Conservation (phyloP, 2,888 invertebrate species). For the Drosophila borborema region DNA sequence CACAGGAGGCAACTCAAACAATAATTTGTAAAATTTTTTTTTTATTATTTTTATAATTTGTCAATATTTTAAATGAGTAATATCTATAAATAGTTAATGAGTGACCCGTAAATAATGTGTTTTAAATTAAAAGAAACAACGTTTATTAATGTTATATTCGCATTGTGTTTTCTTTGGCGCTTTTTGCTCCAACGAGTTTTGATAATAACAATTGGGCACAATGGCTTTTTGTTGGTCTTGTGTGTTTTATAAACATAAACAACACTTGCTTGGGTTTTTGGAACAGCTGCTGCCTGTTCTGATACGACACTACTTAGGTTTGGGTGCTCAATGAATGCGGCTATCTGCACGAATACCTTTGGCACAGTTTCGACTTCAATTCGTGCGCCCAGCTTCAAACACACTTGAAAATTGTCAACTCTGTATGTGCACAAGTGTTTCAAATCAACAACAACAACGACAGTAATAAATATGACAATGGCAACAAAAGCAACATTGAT, state of each 20-base stretch:
- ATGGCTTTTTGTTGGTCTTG: slow-evolving; percentile 19
- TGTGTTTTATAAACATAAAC: slow-evolving; percentile 40
- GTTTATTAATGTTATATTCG: not conserved
- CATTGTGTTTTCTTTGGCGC: slow-evolving; percentile 11
- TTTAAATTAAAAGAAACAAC: not conserved
- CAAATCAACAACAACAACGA: slow-evolving; percentile 21
- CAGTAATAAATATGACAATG: slow-evolving; percentile 37
- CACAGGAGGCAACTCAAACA: slow-evolving; percentile 90
- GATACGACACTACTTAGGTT: slow-evolving; percentile 16
- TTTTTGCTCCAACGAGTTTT: slow-evolving; percentile 10
- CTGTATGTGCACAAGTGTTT: slow-evolving; percentile 68
- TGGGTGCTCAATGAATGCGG: slow-evolving; percentile 24
- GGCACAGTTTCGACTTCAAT: slow-evolving; percentile 48
- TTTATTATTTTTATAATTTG: slow-evolving; percentile 13
- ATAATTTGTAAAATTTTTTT: not conserved
- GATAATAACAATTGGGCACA: slow-evolving; percentile 49
- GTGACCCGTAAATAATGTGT: not conserved
- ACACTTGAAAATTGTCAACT: slow-evolving; percentile 63
- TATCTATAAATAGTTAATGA: not conserved
- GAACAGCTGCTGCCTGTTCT: slow-evolving; percentile 44
- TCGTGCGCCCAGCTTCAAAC: slow-evolving; percentile 32
- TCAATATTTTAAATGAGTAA: not conserved
- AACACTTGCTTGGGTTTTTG: slow-evolving; percentile 30
- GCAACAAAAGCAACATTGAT: slow-evolving; percentile 65
- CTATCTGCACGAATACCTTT: slow-evolving; percentile 47